These are phyloP conservation scores for Melieria picta DNA, from an alignment of 2,888 invertebrate genomes.

Conservation along the genomic window DNA sequence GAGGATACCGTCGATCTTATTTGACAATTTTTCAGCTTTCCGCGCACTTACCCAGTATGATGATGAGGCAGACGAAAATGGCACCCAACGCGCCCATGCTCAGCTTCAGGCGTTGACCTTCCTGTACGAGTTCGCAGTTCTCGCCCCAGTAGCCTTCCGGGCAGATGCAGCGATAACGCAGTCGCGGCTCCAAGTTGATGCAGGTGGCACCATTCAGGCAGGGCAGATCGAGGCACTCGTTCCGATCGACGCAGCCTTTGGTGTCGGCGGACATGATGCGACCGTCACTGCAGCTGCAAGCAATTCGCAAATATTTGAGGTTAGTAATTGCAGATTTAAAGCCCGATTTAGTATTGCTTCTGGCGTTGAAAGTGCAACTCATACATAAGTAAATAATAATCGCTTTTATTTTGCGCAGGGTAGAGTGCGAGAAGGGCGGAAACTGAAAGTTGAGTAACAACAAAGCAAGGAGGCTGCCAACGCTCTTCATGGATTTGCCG, in stretches of 20 bases:
- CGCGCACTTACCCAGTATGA: conserved; percentile 89
- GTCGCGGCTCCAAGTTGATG: conserved; percentile 88
- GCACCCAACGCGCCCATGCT: conserved; percentile 97
- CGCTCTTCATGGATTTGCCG: too few relatives aligned
- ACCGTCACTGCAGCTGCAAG: conserved; percentile 88
- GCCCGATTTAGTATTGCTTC: too few relatives aligned
- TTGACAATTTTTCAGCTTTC: not conserved
- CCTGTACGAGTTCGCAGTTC: conserved; percentile 92
- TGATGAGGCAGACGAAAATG: conserved; percentile 95
- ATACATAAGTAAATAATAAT: too few relatives aligned
- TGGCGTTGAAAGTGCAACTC: too few relatives aligned
- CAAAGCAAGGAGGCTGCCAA: too few relatives aligned
- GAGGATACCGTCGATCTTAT: too few relatives aligned
- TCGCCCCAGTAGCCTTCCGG: conserved; percentile 94
- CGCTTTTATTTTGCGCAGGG: too few relatives aligned
- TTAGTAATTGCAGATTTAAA: too few relatives aligned
- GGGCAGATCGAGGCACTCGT: conserved; percentile 93
- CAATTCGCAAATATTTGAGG: not conserved
- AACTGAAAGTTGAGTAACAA: too few relatives aligned
- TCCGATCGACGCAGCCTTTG: conserved; percentile 93
- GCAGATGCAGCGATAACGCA: conserved; percentile 88
- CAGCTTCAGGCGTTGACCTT: conserved; percentile 93
- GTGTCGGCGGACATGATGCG: conserved; percentile 88
- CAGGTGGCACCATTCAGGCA: conserved; percentile 94
- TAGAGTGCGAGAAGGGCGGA: too few relatives aligned